Evolutionary conservation across 1,140 invertebrate species (phyloP).

Genomic region (Mactra quadrangularis): DNA sequence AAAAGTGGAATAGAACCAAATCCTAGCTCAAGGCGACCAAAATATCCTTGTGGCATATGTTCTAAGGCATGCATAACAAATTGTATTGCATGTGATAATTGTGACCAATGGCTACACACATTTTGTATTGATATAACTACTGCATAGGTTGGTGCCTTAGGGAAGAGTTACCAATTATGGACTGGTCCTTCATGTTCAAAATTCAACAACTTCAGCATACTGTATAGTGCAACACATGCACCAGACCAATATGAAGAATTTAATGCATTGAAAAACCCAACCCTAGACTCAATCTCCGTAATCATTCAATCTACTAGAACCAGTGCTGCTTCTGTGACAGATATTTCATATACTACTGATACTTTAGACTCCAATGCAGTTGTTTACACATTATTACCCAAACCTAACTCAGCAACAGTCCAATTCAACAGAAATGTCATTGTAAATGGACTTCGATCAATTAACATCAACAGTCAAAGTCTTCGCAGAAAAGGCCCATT

Average conservation of each 20-base stretch:
- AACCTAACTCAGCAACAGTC: background rate
- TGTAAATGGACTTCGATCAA: too few relatives aligned
- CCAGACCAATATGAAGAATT: too few relatives aligned
- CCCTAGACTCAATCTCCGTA: too few relatives aligned
- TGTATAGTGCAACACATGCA: too few relatives aligned
- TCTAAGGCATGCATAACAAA: too few relatives aligned
- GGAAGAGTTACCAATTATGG: background rate
- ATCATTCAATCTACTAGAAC: too few relatives aligned
- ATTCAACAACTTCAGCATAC: background rate
- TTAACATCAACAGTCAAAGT: too few relatives aligned
- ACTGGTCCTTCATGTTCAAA: background rate
- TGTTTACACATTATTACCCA: background rate
- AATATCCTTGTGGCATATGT: too few relatives aligned
- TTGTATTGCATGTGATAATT: background rate
- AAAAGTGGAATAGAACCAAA: too few relatives aligned
- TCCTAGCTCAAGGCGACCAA: too few relatives aligned
- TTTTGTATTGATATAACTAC: background rate
- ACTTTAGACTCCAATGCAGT: background rate
- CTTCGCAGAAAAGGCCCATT: background rate
- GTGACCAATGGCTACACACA: background rate
- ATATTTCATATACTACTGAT: background rate
- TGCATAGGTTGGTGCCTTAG: background rate
- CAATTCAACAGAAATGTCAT: background rate
- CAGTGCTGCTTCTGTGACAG: background rate
- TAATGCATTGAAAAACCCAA: too few relatives aligned